Evolutionary conservation across 1,140 invertebrate species (phyloP), one percentile per base, ranked within the genome.

Genomic region (Spodoptera litura): DNA sequence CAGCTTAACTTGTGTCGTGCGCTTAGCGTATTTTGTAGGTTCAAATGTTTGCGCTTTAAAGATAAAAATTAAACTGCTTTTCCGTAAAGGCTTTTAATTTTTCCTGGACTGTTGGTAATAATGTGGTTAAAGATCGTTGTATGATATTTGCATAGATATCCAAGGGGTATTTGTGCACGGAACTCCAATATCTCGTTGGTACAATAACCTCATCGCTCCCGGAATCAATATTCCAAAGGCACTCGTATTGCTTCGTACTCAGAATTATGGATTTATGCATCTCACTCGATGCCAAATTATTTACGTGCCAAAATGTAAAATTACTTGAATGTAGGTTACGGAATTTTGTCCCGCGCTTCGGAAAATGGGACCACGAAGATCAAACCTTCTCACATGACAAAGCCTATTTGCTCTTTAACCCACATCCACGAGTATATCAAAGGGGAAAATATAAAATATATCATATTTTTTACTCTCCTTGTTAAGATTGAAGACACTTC

Each of bases 251-350:
- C 62, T 64, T 52, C 51, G 62, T 56, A 58, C 52, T 68, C 74
- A 49, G 62, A 68, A 68, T 77, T 77, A 77, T 77, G 74, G 61
- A 68, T 77, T 68, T 77, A 68, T 77, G 74, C 74, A 77, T 77
- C 74, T 77, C 49, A 64, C 58, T 77, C 35, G 62, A 55, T 77
- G 52, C 74, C 52, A 68, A 68, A 77, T 77, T 77, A 68, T 77
- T 77, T 77, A 77, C 61, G 62, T 68, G 61, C 74, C 52, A 62
- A 77, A 68, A 77, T 77, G 51, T 77, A 56, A 56, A 56, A 77
- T 58, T 44, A 68, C n/a, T 52, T 66, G 35, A 56, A 77, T 49
- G 38, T 56, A 51, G n/a, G 25, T 64, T 25, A 31, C 20, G 44
- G 27, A 38, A 49, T 59, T 73, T 9, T 49, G 25, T 35, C 13